phyloP scores from a whole-genome alignment of 2,797 vertebrate species.

The Sebastes paucispinis region DNA sequence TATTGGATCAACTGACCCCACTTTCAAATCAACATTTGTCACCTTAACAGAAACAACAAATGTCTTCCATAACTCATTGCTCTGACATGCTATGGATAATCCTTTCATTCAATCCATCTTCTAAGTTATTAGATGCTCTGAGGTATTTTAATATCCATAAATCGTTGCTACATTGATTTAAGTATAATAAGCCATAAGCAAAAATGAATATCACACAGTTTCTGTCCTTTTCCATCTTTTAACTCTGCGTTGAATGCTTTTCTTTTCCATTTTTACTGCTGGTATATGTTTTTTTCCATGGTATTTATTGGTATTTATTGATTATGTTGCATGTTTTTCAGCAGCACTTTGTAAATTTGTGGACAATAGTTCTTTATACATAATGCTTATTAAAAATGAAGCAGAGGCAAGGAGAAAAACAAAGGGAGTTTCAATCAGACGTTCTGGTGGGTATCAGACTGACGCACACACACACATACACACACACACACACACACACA shows the following conservation, averaged over 20 bases:
- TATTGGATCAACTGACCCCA: neutral
- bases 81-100: neutral
- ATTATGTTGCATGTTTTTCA: neutral
- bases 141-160: neutral
- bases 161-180: neutral
- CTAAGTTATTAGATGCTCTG: neutral
- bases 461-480: neutral
- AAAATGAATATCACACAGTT: neutral
- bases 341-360: neutral
- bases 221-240: neutral
- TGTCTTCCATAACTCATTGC: neutral
- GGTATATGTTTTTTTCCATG: neutral
- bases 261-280: neutral
- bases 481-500: conserved; percentile 21
- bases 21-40: neutral
- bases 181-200: neutral
- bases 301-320: neutral
- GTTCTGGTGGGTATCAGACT: neutral
- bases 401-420: conserved; percentile 18
- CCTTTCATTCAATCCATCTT: neutral
- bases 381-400: conserved; percentile 26
- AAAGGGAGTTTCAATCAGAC: conserved; percentile 22
- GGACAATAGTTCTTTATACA: neutral
- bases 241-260: neutral
- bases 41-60: neutral